These are phyloP conservation scores for Calyptomena viridis DNA, from an alignment of 2,113 vertebrate species.

Conservation along the genomic window DNA sequence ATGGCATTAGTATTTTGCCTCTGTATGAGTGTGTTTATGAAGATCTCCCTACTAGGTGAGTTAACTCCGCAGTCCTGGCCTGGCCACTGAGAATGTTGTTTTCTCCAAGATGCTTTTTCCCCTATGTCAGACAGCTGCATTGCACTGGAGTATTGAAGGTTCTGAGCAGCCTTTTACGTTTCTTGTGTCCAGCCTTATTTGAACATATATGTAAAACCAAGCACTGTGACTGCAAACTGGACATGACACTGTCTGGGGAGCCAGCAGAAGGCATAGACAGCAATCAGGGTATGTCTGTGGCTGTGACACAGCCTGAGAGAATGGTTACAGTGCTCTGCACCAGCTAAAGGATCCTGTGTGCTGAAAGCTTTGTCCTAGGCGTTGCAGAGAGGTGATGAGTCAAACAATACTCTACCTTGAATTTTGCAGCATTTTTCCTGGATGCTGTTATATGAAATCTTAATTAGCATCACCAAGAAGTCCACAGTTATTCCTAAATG, in stretches of 20 bases:
- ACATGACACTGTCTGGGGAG: not conserved
- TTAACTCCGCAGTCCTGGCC: not conserved
- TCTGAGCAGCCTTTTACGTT: not conserved
- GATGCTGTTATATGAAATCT: not conserved
- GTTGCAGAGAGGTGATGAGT: not conserved
- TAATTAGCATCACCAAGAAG: not conserved
- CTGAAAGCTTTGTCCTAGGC: not conserved
- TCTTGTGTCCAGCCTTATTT: not conserved
- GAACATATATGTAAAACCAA: not conserved
- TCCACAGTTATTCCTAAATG: not conserved
- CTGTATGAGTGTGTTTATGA: not conserved
- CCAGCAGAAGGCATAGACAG: not conserved
- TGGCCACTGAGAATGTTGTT: not conserved
- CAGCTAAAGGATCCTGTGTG: not conserved
- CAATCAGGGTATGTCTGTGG: not conserved
- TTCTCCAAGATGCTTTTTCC: not conserved
- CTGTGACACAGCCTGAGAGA: not conserved
- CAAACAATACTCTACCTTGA: not conserved
- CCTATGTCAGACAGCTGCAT: not conserved
- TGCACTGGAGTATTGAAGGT: not conserved
- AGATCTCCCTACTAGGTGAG: not conserved
- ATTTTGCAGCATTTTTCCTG: not conserved
- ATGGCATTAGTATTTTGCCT: not conserved
- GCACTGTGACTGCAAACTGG: not conserved
- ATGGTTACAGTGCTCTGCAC: not conserved